A percentile compares a stretch with the other conserved stretches of the same genome.
Conservation (phyloP, 1,140 invertebrate genomes). For the Chironomus tepperi region DNA sequence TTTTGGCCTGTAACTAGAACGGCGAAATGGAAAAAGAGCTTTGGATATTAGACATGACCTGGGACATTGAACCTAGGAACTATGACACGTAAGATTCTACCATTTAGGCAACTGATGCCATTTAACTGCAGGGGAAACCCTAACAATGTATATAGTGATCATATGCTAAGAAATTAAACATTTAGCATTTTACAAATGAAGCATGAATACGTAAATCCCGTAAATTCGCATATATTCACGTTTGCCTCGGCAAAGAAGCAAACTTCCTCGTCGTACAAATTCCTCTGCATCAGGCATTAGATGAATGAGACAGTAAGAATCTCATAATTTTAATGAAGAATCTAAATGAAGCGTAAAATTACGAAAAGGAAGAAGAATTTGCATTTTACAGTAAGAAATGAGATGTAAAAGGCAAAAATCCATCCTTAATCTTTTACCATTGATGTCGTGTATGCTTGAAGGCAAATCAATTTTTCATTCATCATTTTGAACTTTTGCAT, state of each 20-base stretch:
- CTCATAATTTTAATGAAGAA: not conserved
- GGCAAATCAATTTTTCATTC: not conserved
- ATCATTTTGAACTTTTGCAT: not conserved
- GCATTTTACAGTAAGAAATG: not conserved
- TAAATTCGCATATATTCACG: conserved; percentile 1
- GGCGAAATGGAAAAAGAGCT: too few species aligned
- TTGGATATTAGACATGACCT: too few species aligned
- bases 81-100: too few species aligned
- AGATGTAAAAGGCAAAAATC: not conserved
- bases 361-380: not conserved
- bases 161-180: too few species aligned
- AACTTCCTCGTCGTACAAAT: not conserved
- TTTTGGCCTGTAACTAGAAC: too few species aligned
- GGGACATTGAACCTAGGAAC: too few species aligned
- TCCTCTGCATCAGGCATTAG: not conserved
- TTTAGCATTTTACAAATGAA: not conserved
- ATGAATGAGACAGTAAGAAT: not conserved
- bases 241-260: not conserved
- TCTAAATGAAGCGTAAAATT: conserved; percentile 18
- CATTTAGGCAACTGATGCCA: too few species aligned
- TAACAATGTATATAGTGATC: too few species aligned
- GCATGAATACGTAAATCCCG: conserved; percentile 10
- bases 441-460: not conserved
- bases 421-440: not conserved
- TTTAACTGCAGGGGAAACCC: too few species aligned